Percentiles rank a stretch among this genome's conserved stretches.
These are phyloP conservation scores for Sinocyclocheilus anophthalmus DNA, from an alignment of 2,113 vertebrate species.

Conservation along the genomic window DNA sequence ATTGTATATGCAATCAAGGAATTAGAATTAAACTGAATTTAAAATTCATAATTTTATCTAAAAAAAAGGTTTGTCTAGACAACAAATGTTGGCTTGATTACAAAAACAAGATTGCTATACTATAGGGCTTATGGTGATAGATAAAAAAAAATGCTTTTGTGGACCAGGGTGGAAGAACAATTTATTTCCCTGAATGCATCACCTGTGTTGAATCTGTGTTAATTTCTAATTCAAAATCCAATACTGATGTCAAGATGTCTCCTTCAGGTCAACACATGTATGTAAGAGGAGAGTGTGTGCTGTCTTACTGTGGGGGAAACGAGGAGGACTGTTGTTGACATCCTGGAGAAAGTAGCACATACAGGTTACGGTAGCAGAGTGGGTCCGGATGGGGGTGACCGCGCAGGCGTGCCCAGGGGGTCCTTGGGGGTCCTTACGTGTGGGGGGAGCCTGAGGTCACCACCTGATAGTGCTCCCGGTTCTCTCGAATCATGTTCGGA, in stretches of 20 bases:
- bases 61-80: not conserved
- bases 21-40: no score
- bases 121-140: no score
- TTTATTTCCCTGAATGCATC: not conserved
- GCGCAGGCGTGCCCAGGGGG: no score
- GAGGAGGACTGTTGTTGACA: conserved; percentile 95
- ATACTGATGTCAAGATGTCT: not conserved
- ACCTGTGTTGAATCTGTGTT: not conserved
- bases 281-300: not conserved
- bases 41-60: no score
- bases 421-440: no score
- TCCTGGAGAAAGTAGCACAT: no score
- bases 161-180: not conserved
- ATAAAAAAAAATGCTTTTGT: no score
- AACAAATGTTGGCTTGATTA: not conserved
- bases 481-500: conserved; percentile 95
- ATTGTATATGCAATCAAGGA: no score
- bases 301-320: conserved; percentile 91
- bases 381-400: no score
- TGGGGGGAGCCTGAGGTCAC: conserved; percentile 99
- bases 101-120: not conserved
- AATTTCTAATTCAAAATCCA: not conserved
- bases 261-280: not conserved
- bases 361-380: no score
- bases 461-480: conserved; percentile 96